A percentile compares a stretch with the other conserved stretches of the same genome.
phyloP scores from a whole-genome alignment of 35 echinoderm and acorn worm genomes.

The Apostichopus californicus region DNA sequence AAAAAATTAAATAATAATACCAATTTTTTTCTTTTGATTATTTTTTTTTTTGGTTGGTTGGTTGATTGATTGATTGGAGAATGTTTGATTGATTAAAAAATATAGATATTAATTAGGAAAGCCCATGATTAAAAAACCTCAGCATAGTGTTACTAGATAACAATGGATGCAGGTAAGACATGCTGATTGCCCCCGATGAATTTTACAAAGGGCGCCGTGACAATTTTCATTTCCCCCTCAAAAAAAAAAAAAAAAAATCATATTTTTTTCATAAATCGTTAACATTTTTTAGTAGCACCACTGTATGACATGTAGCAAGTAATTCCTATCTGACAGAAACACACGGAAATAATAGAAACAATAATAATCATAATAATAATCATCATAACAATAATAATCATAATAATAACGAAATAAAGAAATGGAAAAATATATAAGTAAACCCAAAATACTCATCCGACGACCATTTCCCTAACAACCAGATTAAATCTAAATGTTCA shows the following conservation, averaged over 20 bases:
- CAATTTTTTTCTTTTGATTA: slow-evolving; percentile 15
- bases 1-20: not conserved
- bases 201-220: not conserved
- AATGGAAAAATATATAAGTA: slow-evolving; percentile 9
- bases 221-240: not conserved
- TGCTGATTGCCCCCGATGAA: slow-evolving; percentile 13
- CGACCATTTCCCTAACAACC: not conserved
- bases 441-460: not conserved
- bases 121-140: slow-evolving; percentile 24
- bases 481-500: not conserved
- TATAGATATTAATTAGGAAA: slow-evolving; percentile 36
- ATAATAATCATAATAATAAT: too few relatives aligned
- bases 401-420: not conserved
- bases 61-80: slow-evolving; percentile 36
- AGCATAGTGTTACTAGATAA: slow-evolving; percentile 22
- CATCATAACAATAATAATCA: not conserved
- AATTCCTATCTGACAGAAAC: not conserved
- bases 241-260: not conserved
- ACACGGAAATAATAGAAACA: not conserved
- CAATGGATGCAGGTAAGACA: slow-evolving; percentile 4
- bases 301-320: not conserved
- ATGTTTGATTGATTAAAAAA: not conserved
- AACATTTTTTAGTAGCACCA: slow-evolving; percentile 25
- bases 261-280: not conserved
- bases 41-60: slow-evolving; percentile 25